Base-by-base conservation (phyloP, 1,140 invertebrate species). In the Bombus confusus region DNA sequence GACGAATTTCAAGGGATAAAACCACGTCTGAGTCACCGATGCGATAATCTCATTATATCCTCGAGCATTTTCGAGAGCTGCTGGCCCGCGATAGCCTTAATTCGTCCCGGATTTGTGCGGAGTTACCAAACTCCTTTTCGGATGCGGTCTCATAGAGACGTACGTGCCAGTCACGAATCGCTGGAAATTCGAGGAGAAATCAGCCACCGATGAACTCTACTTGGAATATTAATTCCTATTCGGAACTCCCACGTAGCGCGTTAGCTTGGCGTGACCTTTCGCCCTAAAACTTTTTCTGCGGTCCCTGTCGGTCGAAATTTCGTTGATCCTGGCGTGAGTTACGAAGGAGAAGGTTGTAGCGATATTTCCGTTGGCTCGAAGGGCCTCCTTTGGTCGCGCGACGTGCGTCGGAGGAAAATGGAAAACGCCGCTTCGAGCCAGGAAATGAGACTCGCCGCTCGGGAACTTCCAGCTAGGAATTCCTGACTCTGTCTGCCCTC, bases 91-190 rank as follows among this genome's bases (percentile, higher is more conserved):
- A 57, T 69, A 77, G 86, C 59, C 87, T 79, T 81, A 80, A 88
- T 81, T 77, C 59, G 41, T 9, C 5, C 43, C 59, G 86, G 57
- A 62, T 76, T 78, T 66, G 66, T 2, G 37, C 6, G 37, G 57
- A 85, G 80, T 87, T 87, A 80, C 64, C 72, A 77, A 88, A 87
- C 77, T 85, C 77, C 86, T 88, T 87, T 87, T 87, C 77, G 86
- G 41, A 87, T 86, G 82, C 81, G 87, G 81, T 88, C 82, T 87
- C 87, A 37, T 57, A n/a, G 62, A 64, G 31, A 28, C 37, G 76
- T 80, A 87, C 68, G 82, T 88, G 77, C 6, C 10, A 52, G 59
- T 43, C 76, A 34, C 25, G 86, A 28, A 59, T 68, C 77, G 57
- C 12, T n/a, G 47, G 66, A 81, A 87, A 88, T 74, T 85, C 62